A percentile compares a stretch with the other conserved stretches of the same genome.
phyloP scores from a whole-genome alignment of 1,140 invertebrate species.

The Trigoniulus corallinus region DNA sequence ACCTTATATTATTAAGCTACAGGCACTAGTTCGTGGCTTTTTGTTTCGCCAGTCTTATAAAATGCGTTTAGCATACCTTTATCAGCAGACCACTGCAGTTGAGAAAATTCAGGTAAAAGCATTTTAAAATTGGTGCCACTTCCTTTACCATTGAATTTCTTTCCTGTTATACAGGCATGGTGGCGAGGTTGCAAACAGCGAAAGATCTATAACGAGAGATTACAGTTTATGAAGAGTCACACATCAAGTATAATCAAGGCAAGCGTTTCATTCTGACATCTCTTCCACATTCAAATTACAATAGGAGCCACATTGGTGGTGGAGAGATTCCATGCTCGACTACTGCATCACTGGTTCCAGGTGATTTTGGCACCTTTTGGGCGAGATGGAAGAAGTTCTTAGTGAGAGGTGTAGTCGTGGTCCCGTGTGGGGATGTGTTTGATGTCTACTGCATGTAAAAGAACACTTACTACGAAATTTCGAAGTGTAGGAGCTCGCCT shows the following conservation, averaged over 20 bases:
- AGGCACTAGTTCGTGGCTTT: constrained; percentile 44
- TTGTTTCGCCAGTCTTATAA: constrained; percentile 35
- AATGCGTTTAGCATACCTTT: constrained; percentile 31
- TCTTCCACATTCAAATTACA: too few species aligned
- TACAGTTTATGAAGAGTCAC: background rate
- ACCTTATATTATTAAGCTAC: constrained; percentile 30
- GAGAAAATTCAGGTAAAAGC: constrained; percentile 34
- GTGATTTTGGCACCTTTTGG: too few species aligned
- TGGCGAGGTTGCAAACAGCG: constrained; percentile 38
- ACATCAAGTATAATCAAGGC: background rate
- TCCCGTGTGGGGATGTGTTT: too few species aligned
- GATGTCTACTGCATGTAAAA: too few species aligned
- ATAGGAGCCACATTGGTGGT: too few species aligned
- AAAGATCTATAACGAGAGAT: constrained; percentile 25
- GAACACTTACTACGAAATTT: too few species aligned
- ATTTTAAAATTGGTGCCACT: constrained; percentile 1
- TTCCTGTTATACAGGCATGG: constrained; percentile 35
- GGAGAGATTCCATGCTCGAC: too few species aligned
- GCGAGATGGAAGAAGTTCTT: too few species aligned
- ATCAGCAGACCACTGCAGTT: constrained; percentile 33
- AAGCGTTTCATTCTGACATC: too few species aligned
- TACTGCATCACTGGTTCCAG: too few species aligned
- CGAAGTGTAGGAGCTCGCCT: too few species aligned
- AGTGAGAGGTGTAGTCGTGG: too few species aligned
- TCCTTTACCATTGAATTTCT: constrained; percentile 3